Evolutionary conservation across 1,140 invertebrate species (phyloP), one percentile per base, ranked within the genome.

Genomic region (Trissolcus basalis): DNA sequence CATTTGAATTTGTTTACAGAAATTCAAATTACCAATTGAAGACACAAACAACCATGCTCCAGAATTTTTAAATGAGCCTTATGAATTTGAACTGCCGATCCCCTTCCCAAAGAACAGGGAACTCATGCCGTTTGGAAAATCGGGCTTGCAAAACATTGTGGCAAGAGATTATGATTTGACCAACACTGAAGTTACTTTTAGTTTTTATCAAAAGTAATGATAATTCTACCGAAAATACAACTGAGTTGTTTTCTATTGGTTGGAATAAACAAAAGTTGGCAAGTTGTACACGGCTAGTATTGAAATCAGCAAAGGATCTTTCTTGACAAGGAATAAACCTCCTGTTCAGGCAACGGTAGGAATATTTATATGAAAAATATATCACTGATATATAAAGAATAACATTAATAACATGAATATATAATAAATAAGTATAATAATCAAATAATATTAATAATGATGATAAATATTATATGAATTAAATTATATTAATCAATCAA

Each of bases 21-120:
- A 4, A 1, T 12, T 35, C 13, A 33, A 4, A 12, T n/a, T 9
- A 33, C 0, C 3, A 12, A 35, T 51, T 10, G 33, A 15, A 10
- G 77, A 81, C 36, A 76, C 68, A 12, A 81, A 79, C 36, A 81
- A 79, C 65, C 51, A 81, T 44, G 1, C 59, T 15, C 79, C 79
- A 8, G 51, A 79, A 35, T 81, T 81, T 33, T 11, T 53, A 13
- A 19, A 77, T 41, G 27, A 47, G 8, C 59, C 67, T 11, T 81
- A 81, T 41, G 58, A 54, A 43, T 79, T 70, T 56, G 50, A 10
- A 14, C 13, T 81, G 1, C 68, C 74, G 7, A 81, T 81, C 71
- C 80, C 80, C 12, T 78, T 79, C n/a, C 71, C 74, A 9, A 65
- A 58, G 36, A 44, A 63, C n/a, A 43, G 73, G 12, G 35, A 56